Evolutionary conservation across 2,888 invertebrate species (phyloP).

Genomic region (Matsumyia berberina): DNA sequence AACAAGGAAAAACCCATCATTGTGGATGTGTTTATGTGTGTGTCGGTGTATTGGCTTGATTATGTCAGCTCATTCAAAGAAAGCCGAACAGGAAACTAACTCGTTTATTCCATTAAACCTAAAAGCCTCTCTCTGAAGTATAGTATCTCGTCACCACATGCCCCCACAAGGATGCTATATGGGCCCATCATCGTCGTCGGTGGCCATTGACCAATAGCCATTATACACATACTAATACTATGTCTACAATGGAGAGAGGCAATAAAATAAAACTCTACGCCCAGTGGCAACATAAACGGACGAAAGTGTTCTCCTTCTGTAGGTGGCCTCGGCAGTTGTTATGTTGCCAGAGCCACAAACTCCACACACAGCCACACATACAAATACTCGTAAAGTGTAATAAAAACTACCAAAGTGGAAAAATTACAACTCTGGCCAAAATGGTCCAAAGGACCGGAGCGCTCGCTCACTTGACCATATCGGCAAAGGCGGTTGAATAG

Average conservation of each 20-base stretch:
- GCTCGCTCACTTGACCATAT: conserved; percentile 59
- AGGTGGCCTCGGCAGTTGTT: conserved; percentile 24
- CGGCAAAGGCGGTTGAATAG: not conserved
- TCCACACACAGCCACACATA: conserved; percentile 34
- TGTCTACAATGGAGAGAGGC: conserved; percentile 37
- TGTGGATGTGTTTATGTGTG: not conserved
- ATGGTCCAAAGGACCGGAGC: conserved; percentile 52
- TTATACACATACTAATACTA: conserved; percentile 61
- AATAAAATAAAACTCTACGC: conserved; percentile 68
- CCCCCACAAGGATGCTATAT: conserved; percentile 60
- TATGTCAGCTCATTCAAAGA: conserved; percentile 71
- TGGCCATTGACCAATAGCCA: conserved; percentile 45
- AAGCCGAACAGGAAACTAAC: conserved; percentile 70
- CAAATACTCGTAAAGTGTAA: conserved; percentile 47
- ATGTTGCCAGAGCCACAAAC: conserved; percentile 26
- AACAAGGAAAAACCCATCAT: not conserved
- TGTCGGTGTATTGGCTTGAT: conserved; percentile 61
- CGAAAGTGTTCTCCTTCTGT: conserved; percentile 7
- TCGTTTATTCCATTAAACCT: conserved; percentile 75
- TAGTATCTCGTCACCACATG: conserved; percentile 64
- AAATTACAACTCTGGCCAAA: conserved; percentile 67
- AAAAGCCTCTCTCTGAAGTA: conserved; percentile 68
- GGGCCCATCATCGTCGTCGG: conserved; percentile 55
- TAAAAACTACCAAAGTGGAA: conserved; percentile 74
- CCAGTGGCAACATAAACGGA: conserved; percentile 52